Evolutionary conservation across 2,113 vertebrate genomes (phyloP), one percentile per base, ranked within the genome.

Genomic region (Cololabis saira): DNA sequence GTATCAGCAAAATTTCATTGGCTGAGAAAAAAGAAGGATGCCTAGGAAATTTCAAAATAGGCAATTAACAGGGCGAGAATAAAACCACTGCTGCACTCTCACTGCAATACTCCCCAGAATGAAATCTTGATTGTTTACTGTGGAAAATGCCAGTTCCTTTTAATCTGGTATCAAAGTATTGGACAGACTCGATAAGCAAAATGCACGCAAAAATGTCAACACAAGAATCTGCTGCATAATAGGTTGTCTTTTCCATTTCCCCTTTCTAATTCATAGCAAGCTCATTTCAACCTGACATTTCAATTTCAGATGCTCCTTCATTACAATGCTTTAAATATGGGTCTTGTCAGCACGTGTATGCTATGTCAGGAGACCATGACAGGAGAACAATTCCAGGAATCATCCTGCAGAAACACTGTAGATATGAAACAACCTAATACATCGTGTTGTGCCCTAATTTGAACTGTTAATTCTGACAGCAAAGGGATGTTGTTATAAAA

Each of bases 261-360:
- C 6, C 75, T 79, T 89, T 87, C 65, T 79, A 85, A 89, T 86
- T 83, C 79, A 50, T 53, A 16, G 70, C 71, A 21, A 62, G 72
- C 61, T 82, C 60, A 52, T 84, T 88, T 88, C 82, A 81, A 78
- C 53, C 69, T 86, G 90, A 86, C 90, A 89, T 88, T 88, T 88
- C 88, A 88, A 89, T 91, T 90, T 84, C 63, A 59, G 76, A 74
- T 54, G 65, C 68, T 80, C 77, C 72, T 73, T 61, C 84, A 68
- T 76, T 78, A 76, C 74, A 72, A 45, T 43, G 75, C 68, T 58
- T 80, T 87, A 85, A 83, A 76, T 78, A 71, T 52, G 75, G 65
- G 57, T 78, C 68, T 79, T 82, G 85, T 88, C 87, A 85, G 74
- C 74, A 74, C 64, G 64, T 82, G 76, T 80, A 61, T 8, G 61